A percentile compares a stretch with the other conserved stretches of the same genome.
phyloP scores from a whole-genome alignment of 2,113 vertebrate genomes.

The Pogona vitticeps region DNA sequence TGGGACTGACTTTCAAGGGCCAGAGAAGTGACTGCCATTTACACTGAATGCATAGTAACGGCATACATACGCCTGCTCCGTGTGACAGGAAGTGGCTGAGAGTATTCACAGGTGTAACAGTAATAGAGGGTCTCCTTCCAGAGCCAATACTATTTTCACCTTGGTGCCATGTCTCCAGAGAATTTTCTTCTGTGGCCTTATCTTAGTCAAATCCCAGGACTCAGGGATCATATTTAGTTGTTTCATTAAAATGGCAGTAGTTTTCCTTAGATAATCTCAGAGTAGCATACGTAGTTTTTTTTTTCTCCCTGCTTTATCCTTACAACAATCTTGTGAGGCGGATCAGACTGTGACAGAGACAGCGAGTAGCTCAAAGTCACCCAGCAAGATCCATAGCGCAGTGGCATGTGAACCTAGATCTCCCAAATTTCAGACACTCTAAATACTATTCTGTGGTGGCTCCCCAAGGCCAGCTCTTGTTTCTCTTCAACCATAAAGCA shows the following conservation, averaged over 20 bases:
- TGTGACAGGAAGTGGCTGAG: neutral
- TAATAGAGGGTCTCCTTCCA: neutral
- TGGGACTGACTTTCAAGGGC: neutral
- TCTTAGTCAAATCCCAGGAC: neutral
- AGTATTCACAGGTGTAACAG: neutral
- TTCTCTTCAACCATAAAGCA: no score
- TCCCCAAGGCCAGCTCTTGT: no score
- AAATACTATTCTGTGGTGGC: no score
- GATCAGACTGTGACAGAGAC: no score
- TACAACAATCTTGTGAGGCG: no score
- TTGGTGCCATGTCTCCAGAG: neutral
- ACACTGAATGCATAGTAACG: neutral
- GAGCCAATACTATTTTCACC: neutral
- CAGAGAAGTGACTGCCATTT: neutral
- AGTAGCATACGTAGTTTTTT: neutral
- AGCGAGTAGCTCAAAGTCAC: no score
- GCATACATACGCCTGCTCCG: neutral
- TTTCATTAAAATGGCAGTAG: neutral
- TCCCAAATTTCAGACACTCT: no score
- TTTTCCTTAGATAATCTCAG: neutral
- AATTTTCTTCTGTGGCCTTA: neutral
- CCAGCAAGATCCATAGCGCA: no score
- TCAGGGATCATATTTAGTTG: neutral
- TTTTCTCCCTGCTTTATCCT: neutral
- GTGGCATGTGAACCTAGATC: no score